Percentiles rank a stretch among this genome's conserved stretches.
Conservation (phyloP, 2,797 vertebrate species). For the Molossus molossus region DNA sequence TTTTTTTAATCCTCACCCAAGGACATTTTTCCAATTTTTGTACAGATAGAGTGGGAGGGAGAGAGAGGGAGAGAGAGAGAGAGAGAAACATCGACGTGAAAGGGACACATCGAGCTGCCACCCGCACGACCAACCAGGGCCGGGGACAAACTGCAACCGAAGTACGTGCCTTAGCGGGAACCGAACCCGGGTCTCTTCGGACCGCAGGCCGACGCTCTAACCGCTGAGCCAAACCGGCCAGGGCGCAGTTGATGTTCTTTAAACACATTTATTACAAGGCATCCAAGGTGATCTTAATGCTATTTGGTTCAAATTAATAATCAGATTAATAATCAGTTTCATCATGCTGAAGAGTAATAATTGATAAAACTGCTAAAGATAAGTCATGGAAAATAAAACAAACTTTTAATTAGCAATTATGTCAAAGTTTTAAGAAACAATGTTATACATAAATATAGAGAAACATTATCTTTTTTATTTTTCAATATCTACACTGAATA, state of each 20-base stretch:
- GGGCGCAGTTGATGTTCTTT: not conserved
- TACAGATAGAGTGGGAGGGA: too few relatives aligned
- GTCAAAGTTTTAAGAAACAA: not conserved
- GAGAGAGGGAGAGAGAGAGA: too few relatives aligned
- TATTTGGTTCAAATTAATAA: slow-evolving; percentile 38
- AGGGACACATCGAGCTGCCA: too few relatives aligned
- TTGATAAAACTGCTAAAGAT: slow-evolving; percentile 10
- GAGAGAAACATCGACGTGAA: too few relatives aligned
- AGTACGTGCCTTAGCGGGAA: too few relatives aligned
- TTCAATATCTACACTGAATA: not conserved
- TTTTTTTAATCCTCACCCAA: too few relatives aligned
- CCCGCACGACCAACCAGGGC: too few relatives aligned
- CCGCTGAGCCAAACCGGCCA: too few relatives aligned
- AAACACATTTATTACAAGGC: not conserved
- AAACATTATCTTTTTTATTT: not conserved
- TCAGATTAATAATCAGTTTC: not conserved
- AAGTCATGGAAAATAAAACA: slow-evolving; percentile 27
- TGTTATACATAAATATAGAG: not conserved
- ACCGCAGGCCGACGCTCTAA: too few relatives aligned
- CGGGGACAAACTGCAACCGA: too few relatives aligned
- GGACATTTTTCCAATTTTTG: too few relatives aligned
- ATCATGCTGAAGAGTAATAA: not conserved
- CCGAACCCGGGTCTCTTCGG: too few relatives aligned
- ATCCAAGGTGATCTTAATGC: not conserved
- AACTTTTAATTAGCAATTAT: not conserved